Percentiles rank a stretch among this genome's conserved stretches.
phyloP scores from a whole-genome alignment of 2,888 invertebrate genomes.

The Drosophila tripunctata region DNA sequence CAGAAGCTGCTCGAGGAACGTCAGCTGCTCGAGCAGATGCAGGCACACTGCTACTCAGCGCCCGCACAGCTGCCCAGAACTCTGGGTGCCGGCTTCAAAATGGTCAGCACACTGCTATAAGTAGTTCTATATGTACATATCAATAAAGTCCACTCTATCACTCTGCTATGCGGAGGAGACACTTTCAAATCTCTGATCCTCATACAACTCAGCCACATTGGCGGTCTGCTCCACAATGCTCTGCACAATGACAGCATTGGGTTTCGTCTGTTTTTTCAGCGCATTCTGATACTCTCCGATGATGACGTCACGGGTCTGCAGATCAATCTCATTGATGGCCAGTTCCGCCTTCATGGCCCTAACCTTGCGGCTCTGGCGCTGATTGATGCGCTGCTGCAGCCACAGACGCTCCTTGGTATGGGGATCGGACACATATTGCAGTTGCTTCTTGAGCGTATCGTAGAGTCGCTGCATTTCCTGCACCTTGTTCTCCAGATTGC shows the following conservation, averaged over 20 bases:
- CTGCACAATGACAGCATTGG: neutral
- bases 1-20: constrained; percentile 82
- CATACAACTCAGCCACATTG: neutral
- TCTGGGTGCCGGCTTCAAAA: constrained; percentile 81
- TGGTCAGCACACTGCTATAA: constrained; percentile 60
- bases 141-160: too few species aligned
- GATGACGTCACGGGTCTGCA: constrained; percentile 77
- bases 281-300: constrained; percentile 74
- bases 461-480: constrained; percentile 66
- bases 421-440: constrained; percentile 69
- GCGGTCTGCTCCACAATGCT: neutral
- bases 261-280: constrained; percentile 34
- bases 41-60: constrained; percentile 82
- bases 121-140: too few species aligned
- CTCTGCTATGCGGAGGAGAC: neutral
- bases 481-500: constrained; percentile 66
- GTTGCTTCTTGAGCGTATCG: constrained; percentile 68
- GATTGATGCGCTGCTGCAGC: constrained; percentile 67
- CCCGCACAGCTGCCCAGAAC: constrained; percentile 79
- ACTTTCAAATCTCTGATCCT: neutral
- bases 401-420: constrained; percentile 56
- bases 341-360: constrained; percentile 82
- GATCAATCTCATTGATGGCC: constrained; percentile 81
- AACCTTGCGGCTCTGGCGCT: constrained; percentile 72
- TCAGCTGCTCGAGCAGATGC: constrained; percentile 82